Evolutionary conservation across 2,888 invertebrate species (phyloP), one percentile per base, ranked within the genome.

Genomic region (Sepioteuthis lessoniana): DNA sequence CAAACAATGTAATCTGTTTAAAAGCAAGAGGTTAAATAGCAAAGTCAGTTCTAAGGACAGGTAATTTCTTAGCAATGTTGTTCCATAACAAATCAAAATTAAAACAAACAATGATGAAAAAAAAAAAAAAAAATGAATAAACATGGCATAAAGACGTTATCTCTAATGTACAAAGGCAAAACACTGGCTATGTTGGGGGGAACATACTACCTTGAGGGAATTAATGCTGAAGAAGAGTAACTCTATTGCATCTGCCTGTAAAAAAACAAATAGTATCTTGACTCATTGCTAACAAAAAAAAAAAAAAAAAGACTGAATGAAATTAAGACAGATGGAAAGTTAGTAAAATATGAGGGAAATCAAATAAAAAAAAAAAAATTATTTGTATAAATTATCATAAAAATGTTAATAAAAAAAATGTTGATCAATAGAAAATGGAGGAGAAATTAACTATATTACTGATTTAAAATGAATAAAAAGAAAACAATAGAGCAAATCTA

Each of bases 241-340:
- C 31, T 92, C 38, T 92, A 92, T 92, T 42, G 92, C 92, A 92
- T 92, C 92, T 92, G 92, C 92, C 92, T 92, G 92, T 92, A 92
- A 92, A 92, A 92, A 92, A 35, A 92, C 92, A 92, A 92, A 92
- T 76, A 76, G n/a, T 35, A 76, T 76, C 76, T 76, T 76, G 76
- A 76, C 76, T 76, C 76, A 76, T 76, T 76, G n/a, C 76, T 76
- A 76, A 76, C 76, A 76, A 16, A 60, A n/a, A 76, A 76, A 76
- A 1, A n/a, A n/a, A n/a, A n/a, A n/a, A n/a, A n/a, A n/a, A n/a
- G n/a, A n/a, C n/a, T n/a, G n/a, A n/a, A n/a, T n/a, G n/a, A n/a
- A 76, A 21, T n/a, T 10, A 76, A 31, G 76, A 76, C 3, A 55
- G 55, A 21, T 55, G 55, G 10, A 13, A n/a, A 76, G 76, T 76